A percentile compares a stretch with the other conserved stretches of the same genome.
Conservation (phyloP, 1,140 invertebrate species). For the Eumeta japonica region DNA sequence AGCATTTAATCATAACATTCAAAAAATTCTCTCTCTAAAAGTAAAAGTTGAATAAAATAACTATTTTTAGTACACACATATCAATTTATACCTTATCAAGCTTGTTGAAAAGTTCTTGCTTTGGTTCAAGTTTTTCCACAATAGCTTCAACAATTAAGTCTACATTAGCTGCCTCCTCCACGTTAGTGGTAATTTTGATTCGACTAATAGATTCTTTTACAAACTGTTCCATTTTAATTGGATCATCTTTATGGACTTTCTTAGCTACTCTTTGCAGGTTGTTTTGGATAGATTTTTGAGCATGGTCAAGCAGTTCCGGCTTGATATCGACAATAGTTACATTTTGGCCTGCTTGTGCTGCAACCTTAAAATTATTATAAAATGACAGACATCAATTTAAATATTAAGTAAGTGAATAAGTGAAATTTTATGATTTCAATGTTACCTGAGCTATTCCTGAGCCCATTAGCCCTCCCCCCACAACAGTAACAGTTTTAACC, state of each 20-base stretch:
- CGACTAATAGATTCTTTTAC: constrained; percentile 60
- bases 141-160: constrained; percentile 86
- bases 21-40: too few relatives aligned
- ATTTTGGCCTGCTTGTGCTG: constrained; percentile 74
- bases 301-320: constrained; percentile 68
- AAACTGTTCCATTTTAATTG: constrained; percentile 63
- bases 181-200: constrained; percentile 55
- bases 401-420: not conserved
- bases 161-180: constrained; percentile 43
- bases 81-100: constrained; percentile 54
- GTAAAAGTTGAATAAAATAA: constrained; percentile 5
- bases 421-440: constrained; percentile 5
- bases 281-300: constrained; percentile 65
- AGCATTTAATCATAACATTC: too few relatives aligned
- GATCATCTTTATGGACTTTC: constrained; percentile 71
- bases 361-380: constrained; percentile 61
- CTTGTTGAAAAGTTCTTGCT: constrained; percentile 73
- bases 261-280: constrained; percentile 73
- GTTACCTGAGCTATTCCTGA: constrained; percentile 82
- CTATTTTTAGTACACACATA: too few relatives aligned
- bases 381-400: constrained; percentile 1
- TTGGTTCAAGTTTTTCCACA: constrained; percentile 77
- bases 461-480: constrained; percentile 84
- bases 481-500: constrained; percentile 77
- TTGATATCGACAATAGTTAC: constrained; percentile 76